Percentiles rank a stretch among this genome's conserved stretches.
Evolutionary conservation across 2,888 invertebrate species (phyloP).

Genomic region (Strigamia maritima): DNA sequence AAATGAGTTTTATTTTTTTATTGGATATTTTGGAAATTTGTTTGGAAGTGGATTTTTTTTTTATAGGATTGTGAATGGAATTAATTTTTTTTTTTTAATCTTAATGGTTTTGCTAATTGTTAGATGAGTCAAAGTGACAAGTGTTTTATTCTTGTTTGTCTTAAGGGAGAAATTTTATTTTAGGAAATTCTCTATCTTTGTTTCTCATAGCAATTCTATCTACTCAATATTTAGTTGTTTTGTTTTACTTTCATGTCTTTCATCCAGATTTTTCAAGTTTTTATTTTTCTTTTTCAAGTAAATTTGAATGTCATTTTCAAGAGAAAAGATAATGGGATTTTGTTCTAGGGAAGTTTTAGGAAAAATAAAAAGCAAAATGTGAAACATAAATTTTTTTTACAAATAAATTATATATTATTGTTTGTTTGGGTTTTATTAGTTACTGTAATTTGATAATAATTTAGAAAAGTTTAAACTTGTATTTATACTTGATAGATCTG

Average conservation of each 20-base stretch:
- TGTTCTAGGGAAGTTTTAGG: neutral
- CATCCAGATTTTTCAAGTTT: neutral
- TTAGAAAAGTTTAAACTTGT: neutral
- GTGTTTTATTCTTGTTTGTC: constrained; percentile 1
- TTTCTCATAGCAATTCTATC: neutral
- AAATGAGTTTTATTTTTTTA: neutral
- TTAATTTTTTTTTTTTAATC: neutral
- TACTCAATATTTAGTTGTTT: neutral
- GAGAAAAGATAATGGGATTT: constrained; percentile 1
- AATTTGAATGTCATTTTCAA: neutral
- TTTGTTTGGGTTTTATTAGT: neutral
- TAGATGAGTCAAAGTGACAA: neutral
- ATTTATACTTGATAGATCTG: neutral
- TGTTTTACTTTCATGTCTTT: neutral
- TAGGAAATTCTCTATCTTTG: neutral
- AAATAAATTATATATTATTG: neutral
- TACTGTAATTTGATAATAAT: no score
- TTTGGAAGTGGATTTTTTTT: neutral
- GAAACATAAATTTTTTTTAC: neutral
- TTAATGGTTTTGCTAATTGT: neutral
- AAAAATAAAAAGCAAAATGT: neutral
- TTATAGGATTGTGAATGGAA: neutral
- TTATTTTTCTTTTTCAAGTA: neutral
- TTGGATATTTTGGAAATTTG: neutral
- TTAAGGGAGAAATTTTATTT: neutral